Base-by-base conservation (phyloP, 2,797 vertebrate genomes). In the Enteromius mattozi region DNA sequence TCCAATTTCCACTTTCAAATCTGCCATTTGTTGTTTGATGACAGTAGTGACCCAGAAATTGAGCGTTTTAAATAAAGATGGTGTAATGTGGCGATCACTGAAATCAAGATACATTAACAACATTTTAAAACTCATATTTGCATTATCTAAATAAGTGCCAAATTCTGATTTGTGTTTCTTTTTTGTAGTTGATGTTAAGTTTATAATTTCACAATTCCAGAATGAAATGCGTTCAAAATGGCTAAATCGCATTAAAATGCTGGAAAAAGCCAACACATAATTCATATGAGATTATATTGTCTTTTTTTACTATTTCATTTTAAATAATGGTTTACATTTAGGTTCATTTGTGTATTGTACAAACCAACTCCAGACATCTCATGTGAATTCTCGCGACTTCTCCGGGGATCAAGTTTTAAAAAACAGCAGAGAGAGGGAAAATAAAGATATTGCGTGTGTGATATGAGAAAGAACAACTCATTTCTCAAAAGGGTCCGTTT, bases 381-480 rank as follows among this genome's bases (percentile, higher is more conserved):
- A 42, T 59, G 17, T 8, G 14, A 61, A 61, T 59, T 24, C 51
- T 17, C 12, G 2, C 1, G 1, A 51, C 33, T 76, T 40, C 74
- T 40, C 74, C 4, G 14, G 33, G n/a, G 33, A 24, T 42, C 54
- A 59, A 27, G 75, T 77, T 10, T 19, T 49, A 49, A 75, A 19
- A 14, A 7, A 37, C 56, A 19, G 6, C 33, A 37, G 69, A 13
- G 9, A 13, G n/a, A 80, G 27, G 27, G 4, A 82, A 21, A 59
- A 82, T 65, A 63, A 65, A 65, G 80, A 19, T 17, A 74, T 63
- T 47, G 17, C 2, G 2, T 74, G 4, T 63, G 80, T 49, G 14
- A 37, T 27, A 59, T 80, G 7, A 54, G 4, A 69, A 80, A 78
- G 59, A 47, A 33, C 27, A 78, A 78, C 59, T 30, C 27, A 66